Percentiles rank a stretch among this genome's conserved stretches.
Evolutionary conservation across 2,888 invertebrate genomes (phyloP).

Genomic region (Agonopterix arenella): DNA sequence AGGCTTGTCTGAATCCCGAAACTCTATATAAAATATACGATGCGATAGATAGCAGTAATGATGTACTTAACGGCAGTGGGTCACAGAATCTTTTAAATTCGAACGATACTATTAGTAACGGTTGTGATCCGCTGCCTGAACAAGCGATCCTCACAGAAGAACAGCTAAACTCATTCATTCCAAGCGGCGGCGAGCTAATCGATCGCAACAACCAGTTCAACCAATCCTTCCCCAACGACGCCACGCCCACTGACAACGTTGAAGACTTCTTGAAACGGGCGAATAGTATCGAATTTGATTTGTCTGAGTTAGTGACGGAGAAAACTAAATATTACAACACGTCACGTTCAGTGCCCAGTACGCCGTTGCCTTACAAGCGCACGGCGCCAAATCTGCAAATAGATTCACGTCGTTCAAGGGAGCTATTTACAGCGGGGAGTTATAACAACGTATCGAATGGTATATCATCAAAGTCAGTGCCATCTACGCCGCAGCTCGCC

Average conservation of each 20-base stretch:
- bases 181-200: constrained; percentile 48
- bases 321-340: constrained; percentile 62
- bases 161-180: constrained; percentile 57
- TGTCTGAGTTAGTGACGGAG: constrained; percentile 52
- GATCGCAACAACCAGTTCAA: constrained; percentile 48
- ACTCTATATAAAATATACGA: constrained; percentile 81
- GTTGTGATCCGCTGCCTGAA: constrained; percentile 55
- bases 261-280: constrained; percentile 65
- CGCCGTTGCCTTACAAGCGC: constrained; percentile 77
- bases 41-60: constrained; percentile 75
- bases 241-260: constrained; percentile 44
- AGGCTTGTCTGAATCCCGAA: constrained; percentile 73
- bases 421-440: constrained; percentile 46
- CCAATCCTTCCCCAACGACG: constrained; percentile 45
- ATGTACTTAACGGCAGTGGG: constrained; percentile 50
- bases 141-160: constrained; percentile 56
- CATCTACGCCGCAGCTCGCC: constrained; percentile 80
- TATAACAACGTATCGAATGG: constrained; percentile 58
- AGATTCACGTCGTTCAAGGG: constrained; percentile 55
- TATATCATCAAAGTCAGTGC: constrained; percentile 84
- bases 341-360: constrained; percentile 83
- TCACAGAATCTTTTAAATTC: constrained; percentile 46
- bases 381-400: constrained; percentile 52
- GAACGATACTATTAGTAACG: constrained; percentile 48
- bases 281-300: constrained; percentile 64